Evolutionary conservation across 1,140 invertebrate genomes (phyloP).

Genomic region (Drosophila navojoa): DNA sequence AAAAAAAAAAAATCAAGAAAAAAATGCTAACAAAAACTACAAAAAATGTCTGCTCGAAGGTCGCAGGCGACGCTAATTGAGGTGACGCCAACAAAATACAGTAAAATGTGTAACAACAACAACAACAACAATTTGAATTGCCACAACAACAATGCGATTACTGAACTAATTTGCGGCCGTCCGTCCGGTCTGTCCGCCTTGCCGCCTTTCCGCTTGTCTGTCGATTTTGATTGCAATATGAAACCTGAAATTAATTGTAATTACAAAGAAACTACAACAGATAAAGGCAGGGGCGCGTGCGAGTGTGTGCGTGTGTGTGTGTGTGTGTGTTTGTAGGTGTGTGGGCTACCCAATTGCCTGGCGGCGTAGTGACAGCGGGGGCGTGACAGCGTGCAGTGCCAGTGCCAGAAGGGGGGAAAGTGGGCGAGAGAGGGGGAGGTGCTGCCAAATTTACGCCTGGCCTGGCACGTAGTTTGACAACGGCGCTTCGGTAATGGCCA

Average conservation of each 20-base stretch:
- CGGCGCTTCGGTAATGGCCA: conserved; percentile 27
- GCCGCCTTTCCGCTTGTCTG: conserved; percentile 14
- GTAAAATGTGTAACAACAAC: conserved; percentile 15
- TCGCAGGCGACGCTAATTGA: conserved; percentile 43
- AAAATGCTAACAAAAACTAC: not conserved
- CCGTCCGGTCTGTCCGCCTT: conserved; percentile 4
- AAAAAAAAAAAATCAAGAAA: not conserved
- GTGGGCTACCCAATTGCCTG: too few species aligned
- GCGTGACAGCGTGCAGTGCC: not conserved
- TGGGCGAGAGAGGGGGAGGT: not conserved
- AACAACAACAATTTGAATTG: conserved; percentile 14
- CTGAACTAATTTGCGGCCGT: conserved; percentile 53
- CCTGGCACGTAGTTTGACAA: conserved; percentile 54
- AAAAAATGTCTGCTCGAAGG: conserved; percentile 30
- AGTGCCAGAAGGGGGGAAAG: not conserved
- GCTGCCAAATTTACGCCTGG: conserved; percentile 49
- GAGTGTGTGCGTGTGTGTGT: not conserved
- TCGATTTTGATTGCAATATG: conserved; percentile 72
- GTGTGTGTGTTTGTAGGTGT: conserved; percentile 1
- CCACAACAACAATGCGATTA: conserved; percentile 37
- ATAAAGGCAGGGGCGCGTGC: conserved; percentile 16
- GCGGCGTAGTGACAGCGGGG: too few species aligned
- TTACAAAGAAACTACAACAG: conserved; percentile 27
- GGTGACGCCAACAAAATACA: conserved; percentile 10
- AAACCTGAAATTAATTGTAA: conserved; percentile 78